A percentile compares a stretch with the other conserved stretches of the same genome.
These are phyloP conservation scores for Mayetiola destructor DNA, from an alignment of 2,888 invertebrate species.

Conservation along the genomic window DNA sequence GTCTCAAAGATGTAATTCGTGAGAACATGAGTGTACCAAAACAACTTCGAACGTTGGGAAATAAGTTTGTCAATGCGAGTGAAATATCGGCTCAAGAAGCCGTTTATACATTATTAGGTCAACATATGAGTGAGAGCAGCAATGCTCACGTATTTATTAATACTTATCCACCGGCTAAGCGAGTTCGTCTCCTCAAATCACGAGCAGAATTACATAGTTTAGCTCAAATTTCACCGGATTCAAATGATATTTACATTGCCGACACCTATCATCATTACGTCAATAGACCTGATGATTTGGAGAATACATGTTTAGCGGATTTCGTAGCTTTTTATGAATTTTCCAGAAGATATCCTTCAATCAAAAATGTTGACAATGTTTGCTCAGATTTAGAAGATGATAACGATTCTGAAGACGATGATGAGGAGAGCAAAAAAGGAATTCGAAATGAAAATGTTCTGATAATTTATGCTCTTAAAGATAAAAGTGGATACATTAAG, in stretches of 20 bases:
- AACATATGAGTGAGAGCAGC: slow-evolving; percentile 15
- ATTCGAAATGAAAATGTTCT: too few species aligned
- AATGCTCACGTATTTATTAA: background rate
- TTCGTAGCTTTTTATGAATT: slow-evolving; percentile 21
- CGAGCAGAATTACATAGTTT: slow-evolving; percentile 14
- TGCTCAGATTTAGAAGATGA: too few species aligned
- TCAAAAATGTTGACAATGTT: too few species aligned
- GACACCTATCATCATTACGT: slow-evolving; percentile 22
- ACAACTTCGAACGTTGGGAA: slow-evolving; percentile 19
- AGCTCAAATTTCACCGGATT: slow-evolving; percentile 15
- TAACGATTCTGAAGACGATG: too few species aligned
- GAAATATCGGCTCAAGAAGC: slow-evolving; percentile 24
- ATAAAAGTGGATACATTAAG: background rate
- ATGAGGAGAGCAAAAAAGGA: too few species aligned
- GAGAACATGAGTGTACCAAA: slow-evolving; percentile 22
- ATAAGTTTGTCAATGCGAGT: slow-evolving; percentile 21
- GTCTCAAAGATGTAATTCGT: slow-evolving; percentile 20
- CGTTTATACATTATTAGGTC: slow-evolving; percentile 18
- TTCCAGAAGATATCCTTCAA: too few species aligned
- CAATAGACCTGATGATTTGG: slow-evolving; percentile 21
- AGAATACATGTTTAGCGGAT: slow-evolving; percentile 24
- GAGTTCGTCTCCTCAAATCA: slow-evolving; percentile 23
- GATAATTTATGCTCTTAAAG: too few species aligned
- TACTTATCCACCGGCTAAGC: slow-evolving; percentile 17
- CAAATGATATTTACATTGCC: background rate